Base-by-base conservation (phyloP, 2,888 invertebrate species). In the Heliconius sara region DNA sequence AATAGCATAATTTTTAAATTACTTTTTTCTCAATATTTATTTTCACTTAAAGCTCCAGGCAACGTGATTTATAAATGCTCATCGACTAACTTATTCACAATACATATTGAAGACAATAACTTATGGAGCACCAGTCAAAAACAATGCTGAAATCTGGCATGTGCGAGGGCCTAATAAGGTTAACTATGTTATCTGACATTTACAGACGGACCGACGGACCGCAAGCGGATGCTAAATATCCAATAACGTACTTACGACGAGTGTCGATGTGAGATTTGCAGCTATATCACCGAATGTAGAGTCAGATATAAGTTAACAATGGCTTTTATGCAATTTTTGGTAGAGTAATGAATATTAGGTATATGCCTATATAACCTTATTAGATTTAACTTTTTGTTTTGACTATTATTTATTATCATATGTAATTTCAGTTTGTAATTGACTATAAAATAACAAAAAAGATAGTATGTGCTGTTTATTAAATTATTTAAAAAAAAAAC, bases 221-320 rank as follows among this genome's bases (percentile, higher is more conserved):
- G 82, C 93, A 91, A 89, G 88, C 90, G 88, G 79, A 79, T 86
- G 85, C 91, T 93, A 92, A 93, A 91, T 91, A 91, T 89, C 87
- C 89, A 90, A 91, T 92, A 92, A 90, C 85, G 89, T 89, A 91
- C 91, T 93, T 90, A 92, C 85, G 87, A 86, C 83, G 94, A 90
- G 89, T 93, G 93, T 85, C 84, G 86, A 86, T 85, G 82, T 74
- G 91, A 92, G 94, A 93, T 93, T 93, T 90, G 88, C 66, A 75
- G 25, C 25, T 43, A 27, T 22, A 75, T 27, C 30, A 75, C 22
- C 47, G 75, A 75, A 65, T 75, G 27, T 43, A n/a, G 30, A 13
- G 9, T 6, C 34, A 43, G 43, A 43, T 47, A 16, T 19, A 43
- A 25, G 3, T 70, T 43, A 47, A 70, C 70, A 70, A 70, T 19